These are phyloP conservation scores for Tiliacea aurago DNA, from an alignment of 2,888 invertebrate species.

Conservation along the genomic window DNA sequence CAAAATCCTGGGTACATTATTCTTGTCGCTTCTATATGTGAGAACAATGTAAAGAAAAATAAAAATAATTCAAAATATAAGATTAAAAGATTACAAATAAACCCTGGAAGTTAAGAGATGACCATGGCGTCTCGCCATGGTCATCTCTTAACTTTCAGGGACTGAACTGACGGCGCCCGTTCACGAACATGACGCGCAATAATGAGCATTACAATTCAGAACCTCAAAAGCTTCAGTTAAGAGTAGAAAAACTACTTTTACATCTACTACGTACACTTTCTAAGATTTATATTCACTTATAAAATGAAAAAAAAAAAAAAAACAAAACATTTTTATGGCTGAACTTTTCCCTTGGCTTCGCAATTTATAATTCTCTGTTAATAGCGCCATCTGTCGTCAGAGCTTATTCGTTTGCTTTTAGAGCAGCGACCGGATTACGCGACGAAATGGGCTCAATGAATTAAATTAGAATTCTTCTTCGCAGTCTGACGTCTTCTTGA, in stretches of 20 bases:
- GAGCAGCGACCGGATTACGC: slow-evolving; percentile 42
- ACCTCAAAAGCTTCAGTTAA: not conserved
- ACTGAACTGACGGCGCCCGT: no score
- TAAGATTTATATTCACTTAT: slow-evolving; percentile 3
- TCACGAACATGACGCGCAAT: no score
- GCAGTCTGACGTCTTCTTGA: slow-evolving; percentile 29
- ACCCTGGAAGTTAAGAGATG: no score
- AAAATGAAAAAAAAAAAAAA: slow-evolving; percentile 21
- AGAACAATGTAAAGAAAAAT: no score
- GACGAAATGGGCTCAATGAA: slow-evolving; percentile 49
- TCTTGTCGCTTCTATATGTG: no score
- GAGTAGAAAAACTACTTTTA: slow-evolving; percentile 2
- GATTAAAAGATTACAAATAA: no score
- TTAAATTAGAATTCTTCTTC: slow-evolving; percentile 51
- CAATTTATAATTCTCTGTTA: slow-evolving; percentile 53
- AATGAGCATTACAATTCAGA: not conserved
- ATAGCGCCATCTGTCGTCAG: slow-evolving; percentile 53
- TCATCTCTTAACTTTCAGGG: no score
- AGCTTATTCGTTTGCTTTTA: slow-evolving; percentile 55
- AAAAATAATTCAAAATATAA: no score
- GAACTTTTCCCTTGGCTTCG: slow-evolving; percentile 21
- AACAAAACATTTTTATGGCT: slow-evolving; percentile 16
- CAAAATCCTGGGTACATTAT: no score
- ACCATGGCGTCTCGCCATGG: no score
- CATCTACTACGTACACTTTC: not conserved